phyloP scores from a whole-genome alignment of 1,140 invertebrate genomes.

The Ctenoplectra terminalis region DNA sequence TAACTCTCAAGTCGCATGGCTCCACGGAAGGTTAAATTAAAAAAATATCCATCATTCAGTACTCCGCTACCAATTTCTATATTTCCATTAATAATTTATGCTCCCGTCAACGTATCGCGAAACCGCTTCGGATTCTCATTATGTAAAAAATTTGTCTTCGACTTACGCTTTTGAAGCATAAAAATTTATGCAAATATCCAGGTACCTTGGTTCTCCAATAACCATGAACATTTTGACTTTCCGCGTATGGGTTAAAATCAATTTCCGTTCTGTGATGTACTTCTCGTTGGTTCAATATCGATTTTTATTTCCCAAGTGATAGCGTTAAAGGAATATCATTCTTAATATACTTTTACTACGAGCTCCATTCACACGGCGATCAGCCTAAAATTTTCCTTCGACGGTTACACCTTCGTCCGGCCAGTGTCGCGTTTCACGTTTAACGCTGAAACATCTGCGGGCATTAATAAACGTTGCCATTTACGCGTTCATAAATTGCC shows the following conservation, averaged over 20 bases:
- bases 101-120: too few species aligned
- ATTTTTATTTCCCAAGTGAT: not conserved
- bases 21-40: too few species aligned
- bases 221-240: too few species aligned
- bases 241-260: not conserved
- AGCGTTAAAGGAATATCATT: not conserved
- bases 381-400: slow-evolving; percentile 6
- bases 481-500: slow-evolving; percentile 14
- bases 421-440: not conserved
- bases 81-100: too few species aligned
- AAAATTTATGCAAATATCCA: too few species aligned
- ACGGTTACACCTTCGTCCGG: not conserved
- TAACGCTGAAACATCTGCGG: not conserved
- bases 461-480: not conserved
- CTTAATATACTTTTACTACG: not conserved
- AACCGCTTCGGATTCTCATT: too few species aligned
- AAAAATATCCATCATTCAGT: too few species aligned
- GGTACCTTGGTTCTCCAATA: too few species aligned
- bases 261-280: not conserved
- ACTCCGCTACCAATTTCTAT: too few species aligned
- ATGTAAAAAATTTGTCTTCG: too few species aligned
- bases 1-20: too few species aligned
- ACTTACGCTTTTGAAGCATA: too few species aligned
- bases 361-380: not conserved
- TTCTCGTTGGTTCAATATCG: not conserved